phyloP scores from a whole-genome alignment of 1,140 invertebrate species.

The Calycopis cecrops region DNA sequence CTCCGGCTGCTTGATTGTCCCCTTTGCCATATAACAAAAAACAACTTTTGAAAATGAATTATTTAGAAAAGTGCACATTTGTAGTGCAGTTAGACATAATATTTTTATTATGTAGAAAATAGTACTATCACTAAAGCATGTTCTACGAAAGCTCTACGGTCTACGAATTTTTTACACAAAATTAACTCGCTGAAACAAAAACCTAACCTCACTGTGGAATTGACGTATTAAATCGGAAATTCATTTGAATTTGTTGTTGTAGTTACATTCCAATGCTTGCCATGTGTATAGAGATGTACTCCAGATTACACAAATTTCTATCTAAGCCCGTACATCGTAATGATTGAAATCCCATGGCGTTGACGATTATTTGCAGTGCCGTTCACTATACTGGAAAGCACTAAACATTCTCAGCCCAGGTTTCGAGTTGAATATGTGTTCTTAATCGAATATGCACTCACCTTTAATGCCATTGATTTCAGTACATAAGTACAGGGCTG shows the following conservation, averaged over 20 bases:
- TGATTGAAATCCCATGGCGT: slow-evolving; percentile 2
- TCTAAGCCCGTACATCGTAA: slow-evolving; percentile 2
- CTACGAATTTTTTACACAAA: no score
- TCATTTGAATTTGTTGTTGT: slow-evolving; percentile 7
- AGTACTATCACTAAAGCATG: no score
- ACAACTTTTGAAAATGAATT: no score
- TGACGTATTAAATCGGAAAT: slow-evolving; percentile 5
- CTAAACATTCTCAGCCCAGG: slow-evolving; percentile 10
- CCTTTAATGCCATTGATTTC: slow-evolving; percentile 3
- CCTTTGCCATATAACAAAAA: no score
- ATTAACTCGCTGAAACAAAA: no score
- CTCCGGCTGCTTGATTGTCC: no score
- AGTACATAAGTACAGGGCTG: background rate
- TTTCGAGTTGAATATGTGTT: slow-evolving; percentile 10
- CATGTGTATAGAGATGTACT: no score
- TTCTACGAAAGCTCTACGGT: no score
- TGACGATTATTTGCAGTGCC: background rate
- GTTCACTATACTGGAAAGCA: slow-evolving; percentile 8
- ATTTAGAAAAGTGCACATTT: no score
- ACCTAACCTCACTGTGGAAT: background rate
- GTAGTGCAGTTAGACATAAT: no score
- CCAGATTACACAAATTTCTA: background rate
- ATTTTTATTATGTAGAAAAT: no score
- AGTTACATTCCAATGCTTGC: slow-evolving; percentile 2
- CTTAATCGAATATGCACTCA: slow-evolving; percentile 10